phyloP scores from a whole-genome alignment of 2,888 invertebrate species.

The Hemicrepidius hirtus region DNA sequence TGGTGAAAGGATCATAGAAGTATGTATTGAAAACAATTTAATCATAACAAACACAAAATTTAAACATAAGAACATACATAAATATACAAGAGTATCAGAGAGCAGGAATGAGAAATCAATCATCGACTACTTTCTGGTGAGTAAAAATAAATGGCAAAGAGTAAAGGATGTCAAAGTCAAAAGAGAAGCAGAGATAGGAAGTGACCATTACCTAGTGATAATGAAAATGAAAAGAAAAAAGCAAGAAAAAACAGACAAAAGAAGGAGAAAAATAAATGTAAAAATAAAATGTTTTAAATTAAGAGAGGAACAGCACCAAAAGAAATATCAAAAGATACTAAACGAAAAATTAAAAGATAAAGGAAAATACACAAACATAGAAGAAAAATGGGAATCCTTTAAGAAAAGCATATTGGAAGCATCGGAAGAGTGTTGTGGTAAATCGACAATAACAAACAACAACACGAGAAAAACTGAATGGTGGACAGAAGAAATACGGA shows the following conservation, averaged over 20 bases:
- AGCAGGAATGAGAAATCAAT: slow-evolving; percentile 11
- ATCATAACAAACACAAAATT: slow-evolving; percentile 34
- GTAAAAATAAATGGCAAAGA: slow-evolving; percentile 32
- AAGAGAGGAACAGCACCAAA: slow-evolving; percentile 21
- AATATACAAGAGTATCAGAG: slow-evolving; percentile 20
- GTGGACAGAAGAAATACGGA: slow-evolving; percentile 13
- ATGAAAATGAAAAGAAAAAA: slow-evolving; percentile 15
- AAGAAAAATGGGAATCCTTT: slow-evolving; percentile 26
- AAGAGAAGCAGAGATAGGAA: slow-evolving; percentile 32
- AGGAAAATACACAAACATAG: slow-evolving; percentile 10
- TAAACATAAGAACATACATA: slow-evolving; percentile 24
- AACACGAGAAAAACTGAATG: slow-evolving; percentile 24
- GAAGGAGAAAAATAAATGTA: slow-evolving; percentile 27
- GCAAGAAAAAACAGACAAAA: slow-evolving; percentile 14
- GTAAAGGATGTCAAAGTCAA: slow-evolving; percentile 31
- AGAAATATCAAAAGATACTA: slow-evolving; percentile 28
- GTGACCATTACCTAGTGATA: slow-evolving; percentile 36
- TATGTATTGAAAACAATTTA: slow-evolving; percentile 32
- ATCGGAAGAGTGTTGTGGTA: slow-evolving; percentile 14
- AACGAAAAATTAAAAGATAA: slow-evolving; percentile 22
- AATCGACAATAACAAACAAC: slow-evolving; percentile 25
- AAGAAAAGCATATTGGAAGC: slow-evolving; percentile 25
- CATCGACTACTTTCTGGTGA: slow-evolving; percentile 28
- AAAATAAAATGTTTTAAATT: slow-evolving; percentile 36
- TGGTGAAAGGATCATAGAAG: slow-evolving; percentile 39